A percentile compares a stretch with the other conserved stretches of the same genome.
phyloP scores from a whole-genome alignment of 2,888 invertebrate species.

The Magallana nippona region DNA sequence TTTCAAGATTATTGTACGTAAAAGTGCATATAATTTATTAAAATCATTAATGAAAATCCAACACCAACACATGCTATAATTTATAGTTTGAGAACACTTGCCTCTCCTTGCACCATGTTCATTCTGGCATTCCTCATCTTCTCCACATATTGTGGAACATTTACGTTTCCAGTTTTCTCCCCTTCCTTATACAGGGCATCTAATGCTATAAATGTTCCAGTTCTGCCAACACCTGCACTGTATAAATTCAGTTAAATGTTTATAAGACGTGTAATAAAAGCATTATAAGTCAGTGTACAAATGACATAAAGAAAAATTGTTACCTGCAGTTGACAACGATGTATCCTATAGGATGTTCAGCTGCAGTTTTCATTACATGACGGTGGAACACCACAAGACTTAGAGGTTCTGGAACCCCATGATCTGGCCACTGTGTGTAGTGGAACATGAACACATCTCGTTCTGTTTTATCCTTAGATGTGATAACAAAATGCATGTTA shows the following conservation, averaged over 20 bases:
- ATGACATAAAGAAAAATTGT: no score
- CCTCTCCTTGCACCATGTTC: neutral
- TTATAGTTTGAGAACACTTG: neutral
- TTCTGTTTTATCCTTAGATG: neutral
- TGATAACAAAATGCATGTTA: neutral
- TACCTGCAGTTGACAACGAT: neutral
- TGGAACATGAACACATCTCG: slow-evolving; percentile 8
- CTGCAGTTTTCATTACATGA: neutral
- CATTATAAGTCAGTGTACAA: no score
- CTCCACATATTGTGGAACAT: slow-evolving; percentile 3
- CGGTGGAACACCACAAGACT: neutral
- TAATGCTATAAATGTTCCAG: neutral
- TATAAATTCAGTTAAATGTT: neutral
- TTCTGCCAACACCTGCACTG: neutral
- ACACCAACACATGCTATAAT: no score
- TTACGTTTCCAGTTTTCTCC: neutral
- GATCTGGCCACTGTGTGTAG: slow-evolving; percentile 15
- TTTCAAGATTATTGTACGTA: no score
- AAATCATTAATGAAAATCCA: no score
- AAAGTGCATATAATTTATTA: no score
- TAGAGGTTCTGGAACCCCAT: neutral
- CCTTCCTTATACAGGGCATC: slow-evolving; percentile 6
- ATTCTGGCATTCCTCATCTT: neutral
- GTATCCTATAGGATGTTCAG: neutral
- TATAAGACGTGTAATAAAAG: no score